Conservation (phyloP, 2,797 vertebrate species). For the Erithacus rubecula region DNA sequence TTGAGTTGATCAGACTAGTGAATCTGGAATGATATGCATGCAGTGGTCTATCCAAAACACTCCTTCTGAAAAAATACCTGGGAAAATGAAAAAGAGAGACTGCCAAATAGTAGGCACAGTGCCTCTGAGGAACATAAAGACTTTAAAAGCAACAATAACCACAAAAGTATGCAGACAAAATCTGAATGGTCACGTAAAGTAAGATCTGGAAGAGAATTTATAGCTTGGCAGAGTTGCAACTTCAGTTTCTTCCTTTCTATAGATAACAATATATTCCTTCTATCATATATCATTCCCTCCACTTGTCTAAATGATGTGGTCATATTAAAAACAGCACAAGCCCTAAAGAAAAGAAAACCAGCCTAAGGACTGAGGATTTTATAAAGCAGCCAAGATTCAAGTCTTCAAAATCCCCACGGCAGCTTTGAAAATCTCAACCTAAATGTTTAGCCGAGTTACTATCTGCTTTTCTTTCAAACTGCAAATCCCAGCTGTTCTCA, state of each 20-base stretch:
- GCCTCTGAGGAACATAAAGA: not conserved
- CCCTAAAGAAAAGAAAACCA: not conserved
- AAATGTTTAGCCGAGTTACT: not conserved
- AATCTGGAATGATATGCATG: not conserved
- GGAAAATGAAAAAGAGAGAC: not conserved
- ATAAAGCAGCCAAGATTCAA: not conserved
- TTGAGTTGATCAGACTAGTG: not conserved
- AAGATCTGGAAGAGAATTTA: not conserved
- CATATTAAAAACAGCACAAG: not conserved
- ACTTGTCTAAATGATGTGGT: not conserved
- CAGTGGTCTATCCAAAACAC: not conserved
- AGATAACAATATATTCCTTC: not conserved
- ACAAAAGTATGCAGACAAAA: not conserved
- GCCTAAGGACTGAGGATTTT: not conserved
- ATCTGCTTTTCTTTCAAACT: conserved; percentile 21
- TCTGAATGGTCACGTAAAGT: not conserved
- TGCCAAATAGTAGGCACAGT: not conserved
- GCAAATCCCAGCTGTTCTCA: conserved; percentile 33
- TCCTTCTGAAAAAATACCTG: not conserved
- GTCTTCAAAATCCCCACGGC: not conserved
- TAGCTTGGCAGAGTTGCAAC: not conserved
- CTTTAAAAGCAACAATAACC: not conserved
- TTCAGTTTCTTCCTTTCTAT: not conserved
- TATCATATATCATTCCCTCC: not conserved
- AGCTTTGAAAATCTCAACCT: not conserved